Percentiles rank a stretch among this genome's conserved stretches.
phyloP scores from a whole-genome alignment of 2,888 invertebrate genomes.

The Epirrhoe tristata region DNA sequence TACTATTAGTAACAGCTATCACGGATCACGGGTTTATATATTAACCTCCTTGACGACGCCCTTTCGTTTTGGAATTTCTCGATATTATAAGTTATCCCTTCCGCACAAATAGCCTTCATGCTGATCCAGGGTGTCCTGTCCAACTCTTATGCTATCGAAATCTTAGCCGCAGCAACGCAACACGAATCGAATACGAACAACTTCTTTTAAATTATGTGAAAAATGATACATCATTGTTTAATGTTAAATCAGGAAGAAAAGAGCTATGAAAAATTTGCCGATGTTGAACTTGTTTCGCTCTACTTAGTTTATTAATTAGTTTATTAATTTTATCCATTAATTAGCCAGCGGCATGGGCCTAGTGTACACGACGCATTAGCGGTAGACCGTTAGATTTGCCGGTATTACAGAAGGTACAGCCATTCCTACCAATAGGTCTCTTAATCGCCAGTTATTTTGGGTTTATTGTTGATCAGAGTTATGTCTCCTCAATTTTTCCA shows the following conservation, averaged over 20 bases:
- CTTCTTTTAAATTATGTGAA: too few relatives aligned
- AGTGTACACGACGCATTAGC: slow-evolving; percentile 17
- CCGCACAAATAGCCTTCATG: too few relatives aligned
- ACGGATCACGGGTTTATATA: too few relatives aligned
- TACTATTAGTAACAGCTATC: too few relatives aligned
- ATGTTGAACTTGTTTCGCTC: slow-evolving; percentile 4
- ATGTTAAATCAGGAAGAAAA: neutral
- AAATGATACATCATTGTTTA: neutral
- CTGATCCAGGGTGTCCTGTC: too few relatives aligned
- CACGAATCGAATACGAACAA: too few relatives aligned
- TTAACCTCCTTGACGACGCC: too few relatives aligned
- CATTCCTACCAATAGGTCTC: neutral
- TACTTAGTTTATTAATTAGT: too few relatives aligned
- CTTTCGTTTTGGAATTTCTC: neutral
- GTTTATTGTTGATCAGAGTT: neutral
- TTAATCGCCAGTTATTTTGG: neutral
- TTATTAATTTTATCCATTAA: slow-evolving; percentile 8
- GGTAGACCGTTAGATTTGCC: slow-evolving; percentile 26
- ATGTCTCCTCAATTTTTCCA: slow-evolving; percentile 16
- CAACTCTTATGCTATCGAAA: too few relatives aligned
- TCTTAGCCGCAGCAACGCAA: too few relatives aligned
- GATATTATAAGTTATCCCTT: neutral
- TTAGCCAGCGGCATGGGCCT: slow-evolving; percentile 7
- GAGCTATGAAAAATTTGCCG: neutral
- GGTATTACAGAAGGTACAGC: slow-evolving; percentile 14